These are phyloP conservation scores for Hycleus cichorii DNA, from an alignment of 1,140 invertebrate species.

Conservation along the genomic window DNA sequence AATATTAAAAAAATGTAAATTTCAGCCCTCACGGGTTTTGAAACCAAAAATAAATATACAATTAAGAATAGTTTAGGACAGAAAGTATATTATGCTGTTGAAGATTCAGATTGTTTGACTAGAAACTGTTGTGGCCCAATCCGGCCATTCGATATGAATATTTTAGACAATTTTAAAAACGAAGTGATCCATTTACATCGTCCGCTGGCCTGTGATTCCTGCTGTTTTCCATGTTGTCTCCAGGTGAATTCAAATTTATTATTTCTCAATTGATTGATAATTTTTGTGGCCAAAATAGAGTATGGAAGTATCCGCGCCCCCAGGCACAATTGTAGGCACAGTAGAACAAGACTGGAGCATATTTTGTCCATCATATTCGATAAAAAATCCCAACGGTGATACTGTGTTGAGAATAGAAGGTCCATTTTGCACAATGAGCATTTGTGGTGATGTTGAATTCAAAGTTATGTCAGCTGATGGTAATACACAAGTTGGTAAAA, in stretches of 20 bases:
- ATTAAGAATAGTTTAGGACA: constrained; percentile 71
- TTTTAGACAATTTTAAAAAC: constrained; percentile 68
- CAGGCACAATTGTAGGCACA: constrained; percentile 64
- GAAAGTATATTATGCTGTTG: constrained; percentile 76
- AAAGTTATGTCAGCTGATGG: constrained; percentile 50
- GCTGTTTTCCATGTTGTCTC: constrained; percentile 77
- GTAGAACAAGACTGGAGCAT: constrained; percentile 82
- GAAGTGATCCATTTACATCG: constrained; percentile 73
- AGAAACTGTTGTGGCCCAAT: constrained; percentile 70
- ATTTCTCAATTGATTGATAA: not conserved
- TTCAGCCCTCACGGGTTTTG: constrained; percentile 66
- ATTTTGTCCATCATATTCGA: constrained; percentile 66
- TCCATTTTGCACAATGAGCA: constrained; percentile 69
- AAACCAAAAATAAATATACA: constrained; percentile 84
- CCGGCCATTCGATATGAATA: constrained; percentile 78
- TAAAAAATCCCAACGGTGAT: constrained; percentile 70
- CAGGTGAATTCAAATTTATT: constrained; percentile 48
- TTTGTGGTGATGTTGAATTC: constrained; percentile 75
- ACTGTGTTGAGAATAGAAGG: constrained; percentile 76
- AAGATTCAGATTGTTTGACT: constrained; percentile 73
- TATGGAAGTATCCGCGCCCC: constrained; percentile 66
- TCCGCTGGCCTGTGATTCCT: constrained; percentile 68
- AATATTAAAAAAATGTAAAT: constrained; percentile 2
- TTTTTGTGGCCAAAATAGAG: constrained; percentile 31
- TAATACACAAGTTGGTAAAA: constrained; percentile 46